Percentiles rank a stretch among this genome's conserved stretches.
Conservation (phyloP, 1,140 invertebrate species). For the Drosophila rhopaloa region DNA sequence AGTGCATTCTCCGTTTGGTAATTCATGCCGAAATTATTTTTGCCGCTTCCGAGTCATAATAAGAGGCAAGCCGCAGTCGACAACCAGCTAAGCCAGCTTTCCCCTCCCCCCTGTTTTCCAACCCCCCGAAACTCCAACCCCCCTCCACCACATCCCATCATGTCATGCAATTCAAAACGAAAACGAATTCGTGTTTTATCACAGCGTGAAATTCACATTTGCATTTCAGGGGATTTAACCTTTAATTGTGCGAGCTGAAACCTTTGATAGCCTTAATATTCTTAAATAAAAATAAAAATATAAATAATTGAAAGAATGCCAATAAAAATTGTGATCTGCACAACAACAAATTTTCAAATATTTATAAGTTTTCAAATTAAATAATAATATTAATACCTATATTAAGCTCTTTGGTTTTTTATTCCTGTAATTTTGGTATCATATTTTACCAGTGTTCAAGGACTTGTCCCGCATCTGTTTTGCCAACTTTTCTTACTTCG, state of each 20-base stretch:
- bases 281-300: slow-evolving; percentile 2
- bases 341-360: no score
- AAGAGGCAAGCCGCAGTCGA: slow-evolving; percentile 60
- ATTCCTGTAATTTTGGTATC: no score
- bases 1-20: slow-evolving; percentile 62
- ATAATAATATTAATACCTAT: not conserved
- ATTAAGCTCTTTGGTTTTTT: not conserved
- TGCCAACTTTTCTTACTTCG: slow-evolving; percentile 17
- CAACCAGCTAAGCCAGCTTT: slow-evolving; percentile 12
- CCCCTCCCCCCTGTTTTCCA: not conserved
- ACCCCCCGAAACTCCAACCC: not conserved
- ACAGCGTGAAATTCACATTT: slow-evolving; percentile 18
- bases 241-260: slow-evolving; percentile 10
- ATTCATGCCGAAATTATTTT: slow-evolving; percentile 70
- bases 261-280: slow-evolving; percentile 16
- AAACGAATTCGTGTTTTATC: slow-evolving; percentile 39
- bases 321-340: no score
- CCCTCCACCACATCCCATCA: not conserved
- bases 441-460: slow-evolving; percentile 10
- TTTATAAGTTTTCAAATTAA: no score
- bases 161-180: slow-evolving; percentile 38
- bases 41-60: slow-evolving; percentile 54
- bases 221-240: slow-evolving; percentile 6
- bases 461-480: slow-evolving; percentile 15
- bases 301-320: no score